A percentile compares a stretch with the other conserved stretches of the same genome.
phyloP scores from a whole-genome alignment of 1,140 invertebrate genomes.

The Bombus waltoni region DNA sequence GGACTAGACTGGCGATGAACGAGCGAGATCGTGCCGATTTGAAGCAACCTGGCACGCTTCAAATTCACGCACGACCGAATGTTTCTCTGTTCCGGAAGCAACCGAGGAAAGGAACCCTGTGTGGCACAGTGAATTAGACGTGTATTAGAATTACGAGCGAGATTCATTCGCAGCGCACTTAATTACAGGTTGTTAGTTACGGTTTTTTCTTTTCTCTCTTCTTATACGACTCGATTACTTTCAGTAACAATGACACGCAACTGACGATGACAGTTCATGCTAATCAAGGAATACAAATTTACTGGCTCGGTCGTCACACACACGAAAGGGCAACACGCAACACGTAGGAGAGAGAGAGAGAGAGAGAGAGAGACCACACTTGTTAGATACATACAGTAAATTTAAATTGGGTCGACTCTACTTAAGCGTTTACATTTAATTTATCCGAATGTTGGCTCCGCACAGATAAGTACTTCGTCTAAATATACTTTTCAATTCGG shows the following conservation, averaged over 20 bases:
- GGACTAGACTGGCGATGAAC: slow-evolving; percentile 50
- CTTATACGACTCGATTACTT: slow-evolving; percentile 25
- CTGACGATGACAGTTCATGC: slow-evolving; percentile 32
- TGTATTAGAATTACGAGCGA: slow-evolving; percentile 43
- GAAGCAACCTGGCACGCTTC: slow-evolving; percentile 7
- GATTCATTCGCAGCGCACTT: slow-evolving; percentile 38
- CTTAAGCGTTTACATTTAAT: slow-evolving; percentile 66
- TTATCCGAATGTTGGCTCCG: slow-evolving; percentile 49
- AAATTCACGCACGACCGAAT: neutral
- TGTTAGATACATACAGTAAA: slow-evolving; percentile 61
- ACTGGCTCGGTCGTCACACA: slow-evolving; percentile 57
- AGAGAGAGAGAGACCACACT: slow-evolving; percentile 51
- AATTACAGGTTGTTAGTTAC: neutral
- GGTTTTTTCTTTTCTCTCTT: slow-evolving; percentile 8
- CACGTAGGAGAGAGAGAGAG: slow-evolving; percentile 56
- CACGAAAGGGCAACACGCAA: slow-evolving; percentile 56
- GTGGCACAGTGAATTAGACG: slow-evolving; percentile 17
- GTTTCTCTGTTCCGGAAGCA: slow-evolving; percentile 15
- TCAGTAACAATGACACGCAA: slow-evolving; percentile 45
- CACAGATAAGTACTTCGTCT: slow-evolving; percentile 61
- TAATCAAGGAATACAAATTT: slow-evolving; percentile 54
- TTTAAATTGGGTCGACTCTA: slow-evolving; percentile 60
- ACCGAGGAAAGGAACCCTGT: slow-evolving; percentile 40
- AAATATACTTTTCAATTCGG: slow-evolving; percentile 57
- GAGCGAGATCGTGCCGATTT: neutral